Evolutionary conservation across 1,140 invertebrate genomes (phyloP), one percentile per base, ranked within the genome.

Genomic region (Eueides isabella): DNA sequence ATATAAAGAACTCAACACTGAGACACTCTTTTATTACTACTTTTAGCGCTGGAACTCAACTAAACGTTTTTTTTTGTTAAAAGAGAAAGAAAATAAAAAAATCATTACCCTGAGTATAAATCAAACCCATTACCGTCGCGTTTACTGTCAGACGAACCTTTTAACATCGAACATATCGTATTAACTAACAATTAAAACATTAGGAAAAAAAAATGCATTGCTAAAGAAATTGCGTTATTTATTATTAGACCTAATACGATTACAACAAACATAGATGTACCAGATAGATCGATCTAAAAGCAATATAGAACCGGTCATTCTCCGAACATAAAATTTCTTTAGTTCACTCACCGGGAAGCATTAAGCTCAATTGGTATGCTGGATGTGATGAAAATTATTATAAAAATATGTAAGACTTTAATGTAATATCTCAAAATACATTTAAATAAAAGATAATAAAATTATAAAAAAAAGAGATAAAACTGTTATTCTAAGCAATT

Each of bases 301-400:
- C 48, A 55, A 55, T 19, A 48, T 55, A 55, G 48, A 55, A 55
- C 48, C 48, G 48, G 48, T 55, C 48, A 55, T 55, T 55, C 48
- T 55, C 23, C 48, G 23, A 55, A 63, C 29, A 63, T 63, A 63
- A 63, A 63, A 63, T 63, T 63, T 63, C 61, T 63, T 63, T 63
- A 38, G 35, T 23, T 66, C 64, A 66, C 26, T 30, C 29, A 66
- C 48, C 48, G 48, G 48, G 48, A 26, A 26, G 48, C 19, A 55
- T 55, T 55, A 55, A 55, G 26, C 48, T 55, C 48, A 55, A 55
- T 55, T 55, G 48, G 48, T 55, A 55, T 14, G 48, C 7, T 55
- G 7, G n/a, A 26, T 11, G 23, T 55, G 48, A 26, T 26, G 48
- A 55, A 26, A 55, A 55, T 26, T 55, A 7, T n/a, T 9, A 26